Conservation (phyloP, 1,140 invertebrate species). For the Holcopasites calliopsidis region DNA sequence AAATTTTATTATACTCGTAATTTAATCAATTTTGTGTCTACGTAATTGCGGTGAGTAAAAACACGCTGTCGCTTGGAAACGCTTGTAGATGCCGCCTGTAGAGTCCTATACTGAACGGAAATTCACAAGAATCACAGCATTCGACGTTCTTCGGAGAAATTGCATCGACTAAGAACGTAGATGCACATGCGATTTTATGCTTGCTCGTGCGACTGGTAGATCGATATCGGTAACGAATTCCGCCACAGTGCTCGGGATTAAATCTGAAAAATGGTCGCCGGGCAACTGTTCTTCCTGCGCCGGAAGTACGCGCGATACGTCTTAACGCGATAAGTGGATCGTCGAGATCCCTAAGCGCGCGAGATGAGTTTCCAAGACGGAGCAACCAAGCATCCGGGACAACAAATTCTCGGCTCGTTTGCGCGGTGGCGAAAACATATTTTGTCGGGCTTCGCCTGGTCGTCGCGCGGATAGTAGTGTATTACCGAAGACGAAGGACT, state of each 20-base stretch:
- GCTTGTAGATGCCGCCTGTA: background rate
- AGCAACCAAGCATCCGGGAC: background rate
- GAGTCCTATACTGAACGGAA: background rate
- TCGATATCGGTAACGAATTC: conserved; percentile 6
- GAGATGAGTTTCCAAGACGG: background rate
- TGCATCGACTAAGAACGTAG: too few relatives aligned
- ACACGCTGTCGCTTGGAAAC: background rate
- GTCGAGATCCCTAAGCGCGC: conserved; percentile 7
- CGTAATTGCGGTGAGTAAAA: background rate
- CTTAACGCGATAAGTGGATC: conserved; percentile 40
- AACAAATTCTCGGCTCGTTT: conserved; percentile 4
- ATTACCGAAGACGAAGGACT: background rate
- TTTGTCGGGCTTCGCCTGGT: background rate
- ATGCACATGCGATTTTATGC: too few relatives aligned
- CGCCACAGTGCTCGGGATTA: conserved; percentile 20
- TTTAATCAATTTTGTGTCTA: background rate
- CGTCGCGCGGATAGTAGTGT: too few relatives aligned
- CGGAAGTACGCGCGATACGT: conserved; percentile 11
- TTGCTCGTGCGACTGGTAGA: too few relatives aligned
- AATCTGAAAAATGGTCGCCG: conserved; percentile 15
- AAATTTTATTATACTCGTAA: too few relatives aligned
- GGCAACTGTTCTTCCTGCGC: background rate
- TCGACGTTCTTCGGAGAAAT: background rate
- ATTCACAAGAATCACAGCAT: background rate
- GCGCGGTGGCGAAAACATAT: background rate